These are phyloP conservation scores for Lithophane semibrunnea DNA, from an alignment of 2,888 invertebrate species.

Conservation along the genomic window DNA sequence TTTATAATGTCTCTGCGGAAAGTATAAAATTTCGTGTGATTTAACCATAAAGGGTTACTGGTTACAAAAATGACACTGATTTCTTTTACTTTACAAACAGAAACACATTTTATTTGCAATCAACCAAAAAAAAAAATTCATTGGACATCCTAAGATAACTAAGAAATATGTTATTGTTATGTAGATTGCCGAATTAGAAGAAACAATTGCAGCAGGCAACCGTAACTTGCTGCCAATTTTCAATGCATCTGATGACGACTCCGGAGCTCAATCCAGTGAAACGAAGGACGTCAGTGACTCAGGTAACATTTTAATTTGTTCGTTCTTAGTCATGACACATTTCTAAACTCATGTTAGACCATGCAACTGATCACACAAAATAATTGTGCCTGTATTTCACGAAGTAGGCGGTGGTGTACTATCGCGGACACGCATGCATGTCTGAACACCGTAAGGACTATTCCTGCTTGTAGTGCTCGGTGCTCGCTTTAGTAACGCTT, in stretches of 20 bases:
- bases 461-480: too few relatives aligned
- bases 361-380: background rate
- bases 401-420: background rate
- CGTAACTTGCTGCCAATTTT: slow-evolving; percentile 92
- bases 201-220: slow-evolving; percentile 91
- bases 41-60: too few relatives aligned
- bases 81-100: too few relatives aligned
- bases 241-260: slow-evolving; percentile 76
- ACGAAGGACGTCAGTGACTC: slow-evolving; percentile 81
- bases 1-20: too few relatives aligned
- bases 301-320: slow-evolving; percentile 73
- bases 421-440: too few relatives aligned
- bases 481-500: too few relatives aligned
- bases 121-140: too few relatives aligned
- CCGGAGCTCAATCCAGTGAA: slow-evolving; percentile 68
- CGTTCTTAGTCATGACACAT: background rate
- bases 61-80: too few relatives aligned
- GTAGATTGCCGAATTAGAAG: slow-evolving; percentile 87
- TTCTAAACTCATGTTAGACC: background rate
- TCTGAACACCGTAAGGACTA: too few relatives aligned
- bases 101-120: too few relatives aligned
- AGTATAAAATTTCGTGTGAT: too few relatives aligned
- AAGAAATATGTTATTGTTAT: background rate
- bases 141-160: background rate
- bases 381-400: background rate